Evolutionary conservation across 2,797 vertebrate genomes (phyloP).

Genomic region (Chloroceryle amazona): DNA sequence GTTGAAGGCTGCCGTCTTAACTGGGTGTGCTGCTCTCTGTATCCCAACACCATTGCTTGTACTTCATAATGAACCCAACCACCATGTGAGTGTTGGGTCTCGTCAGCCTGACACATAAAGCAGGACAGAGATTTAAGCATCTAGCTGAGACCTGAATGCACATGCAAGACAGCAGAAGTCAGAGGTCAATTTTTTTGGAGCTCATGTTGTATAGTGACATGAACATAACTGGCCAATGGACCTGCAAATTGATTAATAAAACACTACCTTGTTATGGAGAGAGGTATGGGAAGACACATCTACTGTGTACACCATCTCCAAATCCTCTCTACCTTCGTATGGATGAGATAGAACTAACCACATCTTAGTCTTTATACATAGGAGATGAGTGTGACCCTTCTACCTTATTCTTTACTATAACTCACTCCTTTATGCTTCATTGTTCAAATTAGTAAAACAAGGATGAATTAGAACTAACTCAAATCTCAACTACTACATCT

Average conservation of each 20-base stretch:
- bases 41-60: neutral
- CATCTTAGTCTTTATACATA: neutral
- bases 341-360: neutral
- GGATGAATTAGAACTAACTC: neutral
- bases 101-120: neutral
- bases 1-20: neutral
- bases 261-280: neutral
- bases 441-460: conserved; percentile 23
- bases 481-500: neutral
- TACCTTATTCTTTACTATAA: neutral
- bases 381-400: neutral
- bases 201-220: neutral
- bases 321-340: neutral
- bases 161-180: neutral
- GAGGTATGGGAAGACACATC: neutral
- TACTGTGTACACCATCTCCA: neutral
- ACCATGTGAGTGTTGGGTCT: neutral
- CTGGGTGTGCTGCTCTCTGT: neutral
- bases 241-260: neutral
- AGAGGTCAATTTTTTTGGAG: neutral
- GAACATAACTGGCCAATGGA: neutral
- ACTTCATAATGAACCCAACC: neutral
- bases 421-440: neutral
- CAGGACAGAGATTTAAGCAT: neutral
- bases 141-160: neutral